Percentiles rank a stretch among this genome's conserved stretches.
These are phyloP conservation scores for Mandrillus leucophaeus DNA, from an alignment of 2,113 vertebrate genomes.

Conservation along the genomic window DNA sequence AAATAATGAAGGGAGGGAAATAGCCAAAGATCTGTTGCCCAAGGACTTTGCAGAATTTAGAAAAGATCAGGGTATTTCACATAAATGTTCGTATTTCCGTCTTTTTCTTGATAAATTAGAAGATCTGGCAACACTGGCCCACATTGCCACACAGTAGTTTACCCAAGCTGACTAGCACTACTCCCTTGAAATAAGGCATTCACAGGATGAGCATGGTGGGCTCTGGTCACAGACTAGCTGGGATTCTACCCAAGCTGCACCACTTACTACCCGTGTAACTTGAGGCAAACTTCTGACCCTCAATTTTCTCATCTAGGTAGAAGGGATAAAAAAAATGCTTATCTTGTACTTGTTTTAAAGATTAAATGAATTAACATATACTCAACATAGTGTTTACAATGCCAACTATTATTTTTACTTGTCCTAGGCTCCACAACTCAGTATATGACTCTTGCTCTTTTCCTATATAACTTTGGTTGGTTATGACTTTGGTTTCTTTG, in stretches of 20 bases:
- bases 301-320: neutral
- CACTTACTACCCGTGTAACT: neutral
- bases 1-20: neutral
- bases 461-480: neutral
- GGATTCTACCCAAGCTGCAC: neutral
- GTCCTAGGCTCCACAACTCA: neutral
- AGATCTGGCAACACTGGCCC: neutral
- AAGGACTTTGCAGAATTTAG: neutral
- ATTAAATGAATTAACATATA: neutral
- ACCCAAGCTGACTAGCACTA: neutral
- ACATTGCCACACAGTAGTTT: neutral
- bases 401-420: neutral
- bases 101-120: neutral
- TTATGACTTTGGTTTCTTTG: neutral
- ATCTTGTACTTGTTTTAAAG: neutral
- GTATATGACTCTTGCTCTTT: neutral
- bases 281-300: neutral
- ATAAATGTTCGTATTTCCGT: neutral
- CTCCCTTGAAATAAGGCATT: neutral
- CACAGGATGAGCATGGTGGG: neutral
- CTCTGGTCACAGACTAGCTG: accelerated
- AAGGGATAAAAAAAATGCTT: neutral
- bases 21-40: neutral
- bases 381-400: neutral
- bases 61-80: neutral